Percentiles rank a stretch among this genome's conserved stretches.
phyloP scores from a whole-genome alignment of 2,888 invertebrate species.

The Drosophila neotestacea region DNA sequence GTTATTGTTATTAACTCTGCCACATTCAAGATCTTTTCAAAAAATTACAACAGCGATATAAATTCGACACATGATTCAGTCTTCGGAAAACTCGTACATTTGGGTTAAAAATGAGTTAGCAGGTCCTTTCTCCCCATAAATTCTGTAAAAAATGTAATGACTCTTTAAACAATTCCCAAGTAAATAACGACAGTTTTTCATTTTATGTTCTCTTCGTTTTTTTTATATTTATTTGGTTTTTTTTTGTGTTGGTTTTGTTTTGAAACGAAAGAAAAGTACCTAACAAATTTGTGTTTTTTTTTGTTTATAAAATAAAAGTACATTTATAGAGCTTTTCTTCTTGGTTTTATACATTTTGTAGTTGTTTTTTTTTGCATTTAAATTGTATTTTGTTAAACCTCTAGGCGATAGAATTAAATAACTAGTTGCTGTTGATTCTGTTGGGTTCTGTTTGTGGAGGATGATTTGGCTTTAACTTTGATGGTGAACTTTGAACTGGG shows the following conservation, averaged over 20 bases:
- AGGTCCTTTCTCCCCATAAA: not conserved
- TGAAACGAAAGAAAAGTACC: slow-evolving; percentile 74
- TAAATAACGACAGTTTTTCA: slow-evolving; percentile 25
- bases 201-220: slow-evolving; percentile 59
- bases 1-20: too few relatives aligned
- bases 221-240: slow-evolving; percentile 67
- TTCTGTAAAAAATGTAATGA: not conserved
- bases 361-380: slow-evolving; percentile 51
- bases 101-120: too few relatives aligned
- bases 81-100: too few relatives aligned
- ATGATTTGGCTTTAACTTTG: slow-evolving; percentile 72
- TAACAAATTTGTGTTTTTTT: slow-evolving; percentile 63
- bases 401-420: slow-evolving; percentile 57
- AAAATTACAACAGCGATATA: too few relatives aligned
- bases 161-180: not conserved
- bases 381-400: slow-evolving; percentile 59
- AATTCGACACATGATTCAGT: too few relatives aligned
- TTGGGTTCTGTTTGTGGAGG: slow-evolving; percentile 26
- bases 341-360: slow-evolving; percentile 60
- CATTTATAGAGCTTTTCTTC: slow-evolving; percentile 55
- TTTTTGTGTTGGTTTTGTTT: slow-evolving; percentile 64
- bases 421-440: slow-evolving; percentile 62
- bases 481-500: slow-evolving; percentile 51
- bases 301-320: slow-evolving; percentile 70
- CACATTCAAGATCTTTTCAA: too few relatives aligned